These are phyloP conservation scores for Melanocharis versteri DNA, from an alignment of 2,113 vertebrate genomes.

Conservation along the genomic window DNA sequence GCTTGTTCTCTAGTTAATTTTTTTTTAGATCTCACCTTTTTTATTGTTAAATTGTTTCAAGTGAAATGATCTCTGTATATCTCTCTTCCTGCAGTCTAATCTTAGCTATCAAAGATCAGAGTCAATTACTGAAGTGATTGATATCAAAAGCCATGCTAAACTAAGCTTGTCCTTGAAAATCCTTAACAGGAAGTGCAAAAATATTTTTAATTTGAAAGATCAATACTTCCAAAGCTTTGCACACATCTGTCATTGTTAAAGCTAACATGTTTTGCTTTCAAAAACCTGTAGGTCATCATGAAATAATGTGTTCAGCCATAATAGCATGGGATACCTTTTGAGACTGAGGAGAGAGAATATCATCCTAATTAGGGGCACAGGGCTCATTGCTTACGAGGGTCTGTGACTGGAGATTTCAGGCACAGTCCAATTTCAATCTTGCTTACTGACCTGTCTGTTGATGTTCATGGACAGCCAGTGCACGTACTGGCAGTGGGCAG, in stretches of 20 bases:
- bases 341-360: conserved; percentile 28
- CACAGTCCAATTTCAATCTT: not conserved
- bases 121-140: conserved; percentile 8
- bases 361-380: not conserved
- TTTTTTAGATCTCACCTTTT: not conserved
- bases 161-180: conserved; percentile 4
- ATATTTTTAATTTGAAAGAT: conserved; percentile 4
- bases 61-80: conserved; percentile 5
- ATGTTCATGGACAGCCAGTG: conserved; percentile 3
- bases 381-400: not conserved
- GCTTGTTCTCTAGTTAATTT: conserved; percentile 5
- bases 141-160: conserved; percentile 26
- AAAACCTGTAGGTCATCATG: not conserved
- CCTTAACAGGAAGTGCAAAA: not conserved
- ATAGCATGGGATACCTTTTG: conserved; percentile 12
- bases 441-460: not conserved
- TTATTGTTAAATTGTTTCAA: conserved; percentile 32
- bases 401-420: conserved; percentile 41
- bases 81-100: conserved; percentile 24
- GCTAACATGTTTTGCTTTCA: not conserved
- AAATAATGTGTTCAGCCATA: not conserved
- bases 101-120: not conserved
- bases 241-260: not conserved
- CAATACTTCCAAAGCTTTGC: conserved; percentile 13
- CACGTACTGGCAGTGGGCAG: not conserved